These are phyloP conservation scores for Calliphora vicina DNA, from an alignment of 1,140 invertebrate genomes.

Conservation along the genomic window DNA sequence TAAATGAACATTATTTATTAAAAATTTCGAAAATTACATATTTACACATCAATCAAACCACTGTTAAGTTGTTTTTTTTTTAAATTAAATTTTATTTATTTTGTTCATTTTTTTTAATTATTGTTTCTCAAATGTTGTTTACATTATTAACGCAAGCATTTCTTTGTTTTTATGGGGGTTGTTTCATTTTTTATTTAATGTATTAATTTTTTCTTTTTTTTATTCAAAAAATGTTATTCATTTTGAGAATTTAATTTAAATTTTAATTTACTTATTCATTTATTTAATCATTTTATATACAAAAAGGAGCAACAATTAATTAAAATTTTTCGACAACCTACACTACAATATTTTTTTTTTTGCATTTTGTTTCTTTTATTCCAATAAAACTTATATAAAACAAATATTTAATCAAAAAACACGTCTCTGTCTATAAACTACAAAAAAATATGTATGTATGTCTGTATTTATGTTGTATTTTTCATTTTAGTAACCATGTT, in stretches of 20 bases:
- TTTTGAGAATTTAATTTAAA: not conserved
- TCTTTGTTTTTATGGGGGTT: conserved; percentile 6
- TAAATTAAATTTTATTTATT: not conserved
- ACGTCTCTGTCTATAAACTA: not conserved
- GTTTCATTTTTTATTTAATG: not conserved
- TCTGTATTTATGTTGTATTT: too few relatives aligned
- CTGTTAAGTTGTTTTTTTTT: too few relatives aligned
- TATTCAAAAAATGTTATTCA: not conserved
- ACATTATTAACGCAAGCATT: conserved; percentile 29
- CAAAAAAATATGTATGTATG: not conserved
- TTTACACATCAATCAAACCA: too few relatives aligned
- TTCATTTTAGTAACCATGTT: not conserved
- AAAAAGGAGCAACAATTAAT: conserved; percentile 31
- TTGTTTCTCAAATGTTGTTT: conserved; percentile 1
- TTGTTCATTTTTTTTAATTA: not conserved
- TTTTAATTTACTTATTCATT: conserved; percentile 6
- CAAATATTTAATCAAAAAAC: conserved; percentile 19
- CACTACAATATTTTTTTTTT: not conserved
- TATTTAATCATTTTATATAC: conserved; percentile 22
- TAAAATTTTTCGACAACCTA: conserved; percentile 16
- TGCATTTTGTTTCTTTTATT: not conserved
- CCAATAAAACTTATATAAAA: conserved; percentile 12
- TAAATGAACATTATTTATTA: too few relatives aligned
- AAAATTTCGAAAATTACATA: too few relatives aligned
- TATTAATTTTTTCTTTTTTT: not conserved